Evolutionary conservation across 2,113 vertebrate genomes (phyloP).

Genomic region (Nerophis lumbriciformis): DNA sequence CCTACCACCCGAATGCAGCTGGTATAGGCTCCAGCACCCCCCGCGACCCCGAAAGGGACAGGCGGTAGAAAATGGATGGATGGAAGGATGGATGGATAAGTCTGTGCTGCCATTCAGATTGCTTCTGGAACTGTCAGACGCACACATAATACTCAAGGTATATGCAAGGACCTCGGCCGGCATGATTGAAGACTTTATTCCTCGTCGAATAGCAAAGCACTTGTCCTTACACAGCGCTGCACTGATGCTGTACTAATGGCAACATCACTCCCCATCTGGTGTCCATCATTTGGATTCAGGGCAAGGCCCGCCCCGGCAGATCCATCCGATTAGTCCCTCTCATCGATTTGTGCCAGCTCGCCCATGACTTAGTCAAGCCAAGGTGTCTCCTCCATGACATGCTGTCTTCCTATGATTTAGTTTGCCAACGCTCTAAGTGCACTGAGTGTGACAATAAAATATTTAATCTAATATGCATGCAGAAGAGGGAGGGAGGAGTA

Average conservation of each 20-base stretch:
- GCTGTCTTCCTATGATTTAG: conserved; percentile 66
- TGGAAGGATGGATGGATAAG: too few species aligned
- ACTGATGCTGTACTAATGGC: conserved; percentile 59
- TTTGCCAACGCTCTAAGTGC: conserved; percentile 70
- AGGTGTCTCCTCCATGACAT: conserved; percentile 72
- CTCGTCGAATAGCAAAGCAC: conserved; percentile 43
- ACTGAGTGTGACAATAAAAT: conserved; percentile 73
- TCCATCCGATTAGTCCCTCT: conserved; percentile 68
- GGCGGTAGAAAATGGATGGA: too few species aligned
- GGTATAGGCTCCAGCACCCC: too few species aligned
- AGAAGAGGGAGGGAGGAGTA: conserved; percentile 52
- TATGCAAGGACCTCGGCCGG: conserved; percentile 46
- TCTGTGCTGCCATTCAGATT: too few species aligned
- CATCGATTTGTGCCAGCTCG: conserved; percentile 67
- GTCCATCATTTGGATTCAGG: conserved; percentile 67
- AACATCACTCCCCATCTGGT: conserved; percentile 59
- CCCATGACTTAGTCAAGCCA: conserved; percentile 67
- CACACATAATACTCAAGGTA: conserved; percentile 6
- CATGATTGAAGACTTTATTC: conserved; percentile 43
- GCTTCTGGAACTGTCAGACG: too few species aligned
- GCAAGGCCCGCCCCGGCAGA: conserved; percentile 57
- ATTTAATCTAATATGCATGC: conserved; percentile 71
- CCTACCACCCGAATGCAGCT: too few species aligned
- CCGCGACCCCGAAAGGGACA: too few species aligned
- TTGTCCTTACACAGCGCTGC: conserved; percentile 51